Conservation (phyloP, 1,140 invertebrate species). For the Euglossa dilemma region DNA sequence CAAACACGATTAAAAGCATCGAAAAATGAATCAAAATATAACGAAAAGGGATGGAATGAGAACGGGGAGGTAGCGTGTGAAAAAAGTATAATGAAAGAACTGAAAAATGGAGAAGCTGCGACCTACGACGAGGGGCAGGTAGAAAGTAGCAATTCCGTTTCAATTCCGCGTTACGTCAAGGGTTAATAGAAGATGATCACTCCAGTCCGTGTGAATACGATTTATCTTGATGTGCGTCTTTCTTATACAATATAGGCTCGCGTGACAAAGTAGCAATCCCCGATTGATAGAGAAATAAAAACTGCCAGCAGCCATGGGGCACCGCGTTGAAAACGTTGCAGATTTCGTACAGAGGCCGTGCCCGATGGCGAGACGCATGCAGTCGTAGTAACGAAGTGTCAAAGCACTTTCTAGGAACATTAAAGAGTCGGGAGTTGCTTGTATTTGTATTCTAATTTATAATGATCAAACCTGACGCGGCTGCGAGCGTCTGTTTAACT, state of each 20-base stretch:
- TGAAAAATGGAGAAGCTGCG: neutral
- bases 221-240: conserved; percentile 23
- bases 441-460: conserved; percentile 44
- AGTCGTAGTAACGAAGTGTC: conserved; percentile 5
- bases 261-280: conserved; percentile 3
- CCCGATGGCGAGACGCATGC: neutral
- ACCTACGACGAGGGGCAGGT: neutral
- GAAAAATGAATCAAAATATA: too few relatives aligned
- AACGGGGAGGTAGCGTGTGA: too few relatives aligned
- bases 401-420: conserved; percentile 47
- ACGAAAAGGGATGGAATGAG: too few relatives aligned
- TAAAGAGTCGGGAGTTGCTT: conserved; percentile 33
- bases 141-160: conserved; percentile 4
- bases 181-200: conserved; percentile 35
- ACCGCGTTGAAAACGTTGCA: conserved; percentile 9
- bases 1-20: too few relatives aligned
- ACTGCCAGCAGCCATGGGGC: neutral
- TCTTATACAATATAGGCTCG: neutral
- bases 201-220: conserved; percentile 10
- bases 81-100: too few relatives aligned
- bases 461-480: conserved; percentile 26
- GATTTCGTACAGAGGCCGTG: neutral
- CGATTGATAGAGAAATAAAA: conserved; percentile 1
- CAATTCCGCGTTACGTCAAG: neutral
- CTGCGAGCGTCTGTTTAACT: neutral